Evolutionary conservation across 2,888 invertebrate genomes (phyloP).

Genomic region (Oligia fasciuncula): DNA sequence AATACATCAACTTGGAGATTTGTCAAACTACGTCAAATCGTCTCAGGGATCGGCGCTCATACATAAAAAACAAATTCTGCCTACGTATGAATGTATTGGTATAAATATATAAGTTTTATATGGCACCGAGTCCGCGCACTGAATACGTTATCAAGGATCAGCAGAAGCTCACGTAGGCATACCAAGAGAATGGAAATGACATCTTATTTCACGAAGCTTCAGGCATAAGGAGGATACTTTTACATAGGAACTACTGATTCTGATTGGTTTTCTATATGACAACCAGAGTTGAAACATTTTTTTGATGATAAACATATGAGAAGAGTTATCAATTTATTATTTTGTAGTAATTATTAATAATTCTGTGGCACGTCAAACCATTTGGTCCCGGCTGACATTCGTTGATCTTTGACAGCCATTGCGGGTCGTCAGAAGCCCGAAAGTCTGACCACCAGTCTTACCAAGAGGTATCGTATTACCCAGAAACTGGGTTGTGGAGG

Average conservation of each 20-base stretch:
- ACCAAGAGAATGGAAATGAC: conserved; percentile 59
- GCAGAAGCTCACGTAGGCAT: conserved; percentile 50
- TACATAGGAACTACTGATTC: conserved; percentile 60
- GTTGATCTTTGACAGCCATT: background rate
- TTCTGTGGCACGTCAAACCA: background rate
- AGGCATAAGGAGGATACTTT: conserved; percentile 39
- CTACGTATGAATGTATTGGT: conserved; percentile 57
- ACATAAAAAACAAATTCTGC: conserved; percentile 59
- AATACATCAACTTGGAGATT: conserved; percentile 55
- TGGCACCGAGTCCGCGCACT: conserved; percentile 45
- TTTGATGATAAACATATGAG: conserved; percentile 16
- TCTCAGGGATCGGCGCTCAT: conserved; percentile 47
- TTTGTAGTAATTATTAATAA: background rate
- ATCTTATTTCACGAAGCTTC: conserved; percentile 53
- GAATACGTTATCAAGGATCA: conserved; percentile 62
- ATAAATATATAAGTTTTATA: conserved; percentile 61
- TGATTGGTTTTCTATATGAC: conserved; percentile 61
- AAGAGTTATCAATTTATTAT: background rate
- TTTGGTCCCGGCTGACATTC: background rate
- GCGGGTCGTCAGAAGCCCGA: background rate
- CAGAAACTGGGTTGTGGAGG: background rate
- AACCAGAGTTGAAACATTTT: conserved; percentile 12
- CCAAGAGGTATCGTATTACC: background rate
- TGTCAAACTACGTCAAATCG: conserved; percentile 52
- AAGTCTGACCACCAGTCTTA: background rate